These are phyloP conservation scores for Malachius bipustulatus DNA, from an alignment of 2,888 invertebrate species.

Conservation along the genomic window DNA sequence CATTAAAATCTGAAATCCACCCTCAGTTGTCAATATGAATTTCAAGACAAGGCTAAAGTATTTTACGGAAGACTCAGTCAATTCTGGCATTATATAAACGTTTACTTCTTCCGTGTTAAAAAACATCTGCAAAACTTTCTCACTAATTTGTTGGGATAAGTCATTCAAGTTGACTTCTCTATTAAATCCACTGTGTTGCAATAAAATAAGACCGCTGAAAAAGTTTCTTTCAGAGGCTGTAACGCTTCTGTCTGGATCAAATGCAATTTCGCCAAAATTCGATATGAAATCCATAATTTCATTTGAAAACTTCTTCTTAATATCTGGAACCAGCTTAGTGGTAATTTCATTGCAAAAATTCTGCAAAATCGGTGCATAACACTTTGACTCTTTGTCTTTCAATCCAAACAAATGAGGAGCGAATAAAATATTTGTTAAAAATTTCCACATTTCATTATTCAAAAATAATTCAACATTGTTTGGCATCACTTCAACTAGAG, in stretches of 20 bases:
- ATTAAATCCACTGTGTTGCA: constrained; percentile 14
- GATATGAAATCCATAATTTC: too few relatives aligned
- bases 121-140: constrained; percentile 18
- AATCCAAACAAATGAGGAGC: constrained; percentile 1
- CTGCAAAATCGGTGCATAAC: too few relatives aligned
- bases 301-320: too few relatives aligned
- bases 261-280: too few relatives aligned
- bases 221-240: constrained; percentile 23
- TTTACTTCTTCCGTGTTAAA: constrained; percentile 11
- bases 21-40: constrained; percentile 21
- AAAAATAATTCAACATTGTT: constrained; percentile 5
- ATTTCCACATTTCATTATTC: constrained; percentile 2
- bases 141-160: constrained; percentile 13
- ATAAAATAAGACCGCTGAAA: constrained; percentile 25
- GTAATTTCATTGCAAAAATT: too few relatives aligned
- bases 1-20: constrained; percentile 20
- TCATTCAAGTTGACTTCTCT: constrained; percentile 11
- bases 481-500: constrained; percentile 8
- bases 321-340: too few relatives aligned
- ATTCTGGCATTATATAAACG: constrained; percentile 17
- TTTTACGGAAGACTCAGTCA: constrained; percentile 20
- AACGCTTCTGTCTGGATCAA: constrained; percentile 22
- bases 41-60: constrained; percentile 20
- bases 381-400: too few relatives aligned
- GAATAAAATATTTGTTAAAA: constrained; percentile 1